Evolutionary conservation across 1,140 invertebrate species (phyloP).

Genomic region (Drosophila pectinifera): DNA sequence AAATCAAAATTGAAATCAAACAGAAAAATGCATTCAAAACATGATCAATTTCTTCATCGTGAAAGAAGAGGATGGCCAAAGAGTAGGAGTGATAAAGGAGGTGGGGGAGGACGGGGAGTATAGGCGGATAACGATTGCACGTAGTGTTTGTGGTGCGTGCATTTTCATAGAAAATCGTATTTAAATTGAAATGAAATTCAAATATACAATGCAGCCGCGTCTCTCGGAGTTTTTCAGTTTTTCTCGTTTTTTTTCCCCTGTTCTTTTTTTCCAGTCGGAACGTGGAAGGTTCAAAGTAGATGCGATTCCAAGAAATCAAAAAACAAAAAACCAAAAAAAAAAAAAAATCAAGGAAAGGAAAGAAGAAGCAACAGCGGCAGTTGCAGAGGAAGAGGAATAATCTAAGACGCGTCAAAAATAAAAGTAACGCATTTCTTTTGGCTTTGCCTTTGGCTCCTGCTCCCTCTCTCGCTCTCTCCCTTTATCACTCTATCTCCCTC

Average conservation of each 20-base stretch:
- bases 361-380: conserved; percentile 12
- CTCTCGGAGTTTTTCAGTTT: conserved; percentile 33
- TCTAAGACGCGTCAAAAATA: conserved; percentile 82
- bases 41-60: conserved; percentile 37
- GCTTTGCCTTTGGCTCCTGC: conserved; percentile 49
- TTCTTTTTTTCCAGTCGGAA: conserved; percentile 39
- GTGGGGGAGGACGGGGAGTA: not conserved
- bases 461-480: not conserved
- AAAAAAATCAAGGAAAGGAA: conserved; percentile 30
- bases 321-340: conserved; percentile 62
- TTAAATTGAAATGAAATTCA: conserved; percentile 83
- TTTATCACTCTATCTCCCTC: conserved; percentile 10
- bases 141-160: conserved; percentile 73
- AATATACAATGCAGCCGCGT: conserved; percentile 75
- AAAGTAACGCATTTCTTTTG: conserved; percentile 72
- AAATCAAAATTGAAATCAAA: conserved; percentile 39
- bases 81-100: not conserved
- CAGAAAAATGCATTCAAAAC: conserved; percentile 48
- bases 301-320: conserved; percentile 79
- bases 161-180: conserved; percentile 84
- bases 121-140: conserved; percentile 39
- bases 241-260: not conserved
- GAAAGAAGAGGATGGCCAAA: not conserved
- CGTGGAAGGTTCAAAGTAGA: conserved; percentile 79
- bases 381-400: conserved; percentile 46